phyloP scores from a whole-genome alignment of 2,113 vertebrate genomes.

The Climacteris rufus region DNA sequence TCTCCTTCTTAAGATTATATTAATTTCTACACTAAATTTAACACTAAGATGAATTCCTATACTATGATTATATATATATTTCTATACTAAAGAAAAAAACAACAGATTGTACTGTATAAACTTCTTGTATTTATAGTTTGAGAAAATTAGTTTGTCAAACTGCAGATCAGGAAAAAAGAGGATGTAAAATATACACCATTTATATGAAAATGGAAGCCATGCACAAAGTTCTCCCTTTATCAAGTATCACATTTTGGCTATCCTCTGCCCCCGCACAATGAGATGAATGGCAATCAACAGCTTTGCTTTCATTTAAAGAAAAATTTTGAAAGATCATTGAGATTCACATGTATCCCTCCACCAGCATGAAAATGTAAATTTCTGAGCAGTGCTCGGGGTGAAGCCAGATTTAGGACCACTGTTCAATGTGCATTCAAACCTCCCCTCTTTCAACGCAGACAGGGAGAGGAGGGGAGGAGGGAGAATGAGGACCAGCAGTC shows the following conservation, averaged over 20 bases:
- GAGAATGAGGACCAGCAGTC: neutral
- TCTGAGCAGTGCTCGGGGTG: neutral
- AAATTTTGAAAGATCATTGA: slow-evolving; percentile 15
- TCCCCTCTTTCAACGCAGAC: neutral
- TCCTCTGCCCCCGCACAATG: neutral
- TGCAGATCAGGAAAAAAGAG: neutral
- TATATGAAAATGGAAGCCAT: neutral
- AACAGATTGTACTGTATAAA: neutral
- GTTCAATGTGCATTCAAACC: slow-evolving; percentile 6
- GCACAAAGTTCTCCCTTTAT: neutral
- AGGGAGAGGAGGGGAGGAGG: neutral
- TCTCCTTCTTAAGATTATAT: neutral
- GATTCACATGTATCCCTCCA: neutral
- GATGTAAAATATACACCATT: neutral
- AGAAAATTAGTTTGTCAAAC: neutral
- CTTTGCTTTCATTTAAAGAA: slow-evolving; percentile 3
- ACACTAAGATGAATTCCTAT: neutral
- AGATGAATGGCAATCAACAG: neutral
- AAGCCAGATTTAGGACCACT: slow-evolving; percentile 31
- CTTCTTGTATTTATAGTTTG: neutral
- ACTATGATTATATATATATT: neutral
- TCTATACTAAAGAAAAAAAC: neutral
- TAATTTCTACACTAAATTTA: neutral
- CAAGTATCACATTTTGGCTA: neutral
- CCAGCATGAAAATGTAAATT: slow-evolving; percentile 30